phyloP scores from a whole-genome alignment of 92 coral and sea anemone genomes.

The Plumapathes pennacea region DNA sequence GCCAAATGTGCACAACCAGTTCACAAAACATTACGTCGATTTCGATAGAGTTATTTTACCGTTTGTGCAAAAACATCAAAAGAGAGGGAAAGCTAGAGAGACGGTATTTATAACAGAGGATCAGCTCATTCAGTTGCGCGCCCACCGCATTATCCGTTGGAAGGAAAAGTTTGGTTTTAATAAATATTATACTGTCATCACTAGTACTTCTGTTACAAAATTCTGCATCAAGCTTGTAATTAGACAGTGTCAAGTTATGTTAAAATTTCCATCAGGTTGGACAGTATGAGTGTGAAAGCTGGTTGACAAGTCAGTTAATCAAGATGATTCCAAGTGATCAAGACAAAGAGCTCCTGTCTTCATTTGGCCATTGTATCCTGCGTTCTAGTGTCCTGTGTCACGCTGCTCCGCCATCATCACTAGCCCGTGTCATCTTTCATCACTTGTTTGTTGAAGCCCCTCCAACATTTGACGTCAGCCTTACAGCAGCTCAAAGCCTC shows the following conservation, averaged over 20 bases:
- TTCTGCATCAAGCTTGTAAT: no score
- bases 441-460: slow-evolving; percentile 60
- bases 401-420: slow-evolving; percentile 36
- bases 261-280: slow-evolving; percentile 37
- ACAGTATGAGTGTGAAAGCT: slow-evolving; percentile 59
- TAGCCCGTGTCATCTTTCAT: slow-evolving; percentile 52
- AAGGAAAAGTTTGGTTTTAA: no score
- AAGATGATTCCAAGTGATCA: slow-evolving; percentile 19
- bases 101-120: no score
- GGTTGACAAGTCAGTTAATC: slow-evolving; percentile 65
- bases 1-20: no score
- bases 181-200: no score
- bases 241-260: not conserved
- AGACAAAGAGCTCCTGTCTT: slow-evolving; percentile 31
- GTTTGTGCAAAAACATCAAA: no score
- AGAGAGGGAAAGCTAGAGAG: no score
- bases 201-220: no score
- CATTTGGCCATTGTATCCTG: slow-evolving; percentile 23
- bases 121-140: no score
- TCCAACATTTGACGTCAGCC: slow-evolving; percentile 7
- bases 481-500: slow-evolving; percentile 12
- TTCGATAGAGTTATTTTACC: no score
- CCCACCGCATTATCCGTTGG: no score
- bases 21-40: no score
- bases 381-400: slow-evolving; percentile 10